Conservation (phyloP, 2,113 vertebrate species). For the Columbina picui region DNA sequence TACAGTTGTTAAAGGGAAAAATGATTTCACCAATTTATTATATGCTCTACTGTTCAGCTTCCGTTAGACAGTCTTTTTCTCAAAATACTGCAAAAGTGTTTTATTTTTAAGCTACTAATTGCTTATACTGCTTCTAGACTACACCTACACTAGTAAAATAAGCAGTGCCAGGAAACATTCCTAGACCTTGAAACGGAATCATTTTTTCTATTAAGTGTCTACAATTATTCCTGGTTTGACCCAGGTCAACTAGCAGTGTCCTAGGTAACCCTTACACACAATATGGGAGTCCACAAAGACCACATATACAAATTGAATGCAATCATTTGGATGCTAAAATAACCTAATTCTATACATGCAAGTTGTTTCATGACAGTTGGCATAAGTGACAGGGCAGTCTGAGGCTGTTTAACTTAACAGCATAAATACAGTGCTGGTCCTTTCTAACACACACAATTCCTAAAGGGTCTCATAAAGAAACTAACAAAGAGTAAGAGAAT, state of each 20-base stretch:
- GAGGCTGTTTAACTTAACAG: not conserved
- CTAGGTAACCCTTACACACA: not conserved
- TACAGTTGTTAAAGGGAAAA: not conserved
- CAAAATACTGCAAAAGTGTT: not conserved
- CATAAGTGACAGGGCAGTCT: not conserved
- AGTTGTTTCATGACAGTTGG: not conserved
- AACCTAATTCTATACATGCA: not conserved
- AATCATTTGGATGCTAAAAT: not conserved
- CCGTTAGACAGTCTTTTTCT: not conserved
- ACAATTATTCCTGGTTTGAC: not conserved
- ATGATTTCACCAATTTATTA: not conserved
- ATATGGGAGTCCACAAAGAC: accelerated
- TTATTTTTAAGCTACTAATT: not conserved
- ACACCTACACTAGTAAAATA: not conserved
- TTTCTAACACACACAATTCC: not conserved
- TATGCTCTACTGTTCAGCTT: not conserved
- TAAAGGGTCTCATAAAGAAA: not conserved
- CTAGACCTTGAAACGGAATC: not conserved
- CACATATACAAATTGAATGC: not conserved
- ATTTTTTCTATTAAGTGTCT: not conserved
- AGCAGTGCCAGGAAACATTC: not conserved
- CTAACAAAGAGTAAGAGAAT: not conserved
- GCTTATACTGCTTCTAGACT: not conserved
- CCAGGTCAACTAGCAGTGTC: not conserved
- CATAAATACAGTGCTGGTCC: not conserved